Evolutionary conservation across 2,797 vertebrate species (phyloP).

Genomic region (Galago senegalensis): DNA sequence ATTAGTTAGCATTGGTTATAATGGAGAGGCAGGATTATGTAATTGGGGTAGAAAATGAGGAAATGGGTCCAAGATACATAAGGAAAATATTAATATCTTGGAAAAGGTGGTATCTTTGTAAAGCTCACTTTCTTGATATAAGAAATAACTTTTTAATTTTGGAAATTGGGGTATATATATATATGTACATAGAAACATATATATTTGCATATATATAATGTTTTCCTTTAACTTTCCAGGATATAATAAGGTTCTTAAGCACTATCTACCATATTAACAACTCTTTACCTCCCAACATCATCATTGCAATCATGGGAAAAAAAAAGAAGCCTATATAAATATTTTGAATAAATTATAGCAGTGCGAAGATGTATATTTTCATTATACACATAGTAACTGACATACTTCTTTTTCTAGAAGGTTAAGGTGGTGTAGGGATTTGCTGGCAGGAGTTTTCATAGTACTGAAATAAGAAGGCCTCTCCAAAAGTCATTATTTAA

Average conservation of each 20-base stretch:
- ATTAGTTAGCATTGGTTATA: background rate
- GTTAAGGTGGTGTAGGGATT: background rate
- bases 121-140: background rate
- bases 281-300: rapidly evolving
- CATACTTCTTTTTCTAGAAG: background rate
- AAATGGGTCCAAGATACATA: background rate
- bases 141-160: background rate
- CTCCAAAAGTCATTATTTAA: background rate
- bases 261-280: background rate
- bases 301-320: background rate
- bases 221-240: background rate
- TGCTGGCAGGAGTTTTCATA: background rate
- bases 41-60: background rate
- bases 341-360: background rate
- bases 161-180: background rate
- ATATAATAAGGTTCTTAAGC: background rate
- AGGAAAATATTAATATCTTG: background rate
- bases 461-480: background rate
- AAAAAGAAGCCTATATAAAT: background rate
- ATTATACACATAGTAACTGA: background rate
- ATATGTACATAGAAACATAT: background rate
- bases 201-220: background rate
- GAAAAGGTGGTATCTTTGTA: background rate
- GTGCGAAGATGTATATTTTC: background rate
- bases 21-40: background rate